Percentiles rank a stretch among this genome's conserved stretches.
Conservation (phyloP, 1,140 invertebrate species). For the Lucilia cuprina region DNA sequence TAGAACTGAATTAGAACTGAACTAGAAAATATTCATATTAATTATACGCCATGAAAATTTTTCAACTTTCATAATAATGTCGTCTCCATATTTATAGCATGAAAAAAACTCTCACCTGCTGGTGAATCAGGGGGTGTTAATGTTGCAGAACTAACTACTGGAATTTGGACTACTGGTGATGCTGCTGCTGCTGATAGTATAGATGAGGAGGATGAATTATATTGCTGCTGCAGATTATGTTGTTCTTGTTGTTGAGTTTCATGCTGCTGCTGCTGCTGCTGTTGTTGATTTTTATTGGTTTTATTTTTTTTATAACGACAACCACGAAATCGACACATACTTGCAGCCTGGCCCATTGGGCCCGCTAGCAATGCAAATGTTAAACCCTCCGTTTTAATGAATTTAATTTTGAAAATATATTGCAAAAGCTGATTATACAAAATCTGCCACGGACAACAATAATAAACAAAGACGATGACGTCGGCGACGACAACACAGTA, state of each 20-base stretch:
- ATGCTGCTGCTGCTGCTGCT: slow-evolving; percentile 26
- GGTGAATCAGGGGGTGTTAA: slow-evolving; percentile 3
- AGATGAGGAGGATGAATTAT: slow-evolving; percentile 38
- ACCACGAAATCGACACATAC: slow-evolving; percentile 71
- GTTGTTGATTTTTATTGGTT: slow-evolving; percentile 48
- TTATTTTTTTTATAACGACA: slow-evolving; percentile 72
- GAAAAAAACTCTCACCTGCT: neutral
- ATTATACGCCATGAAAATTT: too few species aligned
- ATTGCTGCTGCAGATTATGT: neutral
- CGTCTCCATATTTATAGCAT: too few species aligned
- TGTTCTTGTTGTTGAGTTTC: slow-evolving; percentile 20
- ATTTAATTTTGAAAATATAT: slow-evolving; percentile 55
- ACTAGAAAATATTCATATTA: too few species aligned
- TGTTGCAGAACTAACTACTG: slow-evolving; percentile 13
- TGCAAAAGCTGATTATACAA: neutral
- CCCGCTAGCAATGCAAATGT: slow-evolving; percentile 64
- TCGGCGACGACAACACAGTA: too few species aligned
- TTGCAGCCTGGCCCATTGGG: slow-evolving; percentile 72
- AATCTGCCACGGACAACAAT: neutral
- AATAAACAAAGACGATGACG: too few species aligned
- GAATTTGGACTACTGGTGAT: slow-evolving; percentile 20
- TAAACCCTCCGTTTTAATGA: slow-evolving; percentile 62
- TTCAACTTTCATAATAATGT: too few species aligned
- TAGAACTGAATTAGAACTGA: too few species aligned
- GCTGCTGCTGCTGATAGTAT: slow-evolving; percentile 35